Evolutionary conservation across 2,888 invertebrate species (phyloP), one percentile per base, ranked within the genome.

Genomic region (Pachydiplax longipennis): DNA sequence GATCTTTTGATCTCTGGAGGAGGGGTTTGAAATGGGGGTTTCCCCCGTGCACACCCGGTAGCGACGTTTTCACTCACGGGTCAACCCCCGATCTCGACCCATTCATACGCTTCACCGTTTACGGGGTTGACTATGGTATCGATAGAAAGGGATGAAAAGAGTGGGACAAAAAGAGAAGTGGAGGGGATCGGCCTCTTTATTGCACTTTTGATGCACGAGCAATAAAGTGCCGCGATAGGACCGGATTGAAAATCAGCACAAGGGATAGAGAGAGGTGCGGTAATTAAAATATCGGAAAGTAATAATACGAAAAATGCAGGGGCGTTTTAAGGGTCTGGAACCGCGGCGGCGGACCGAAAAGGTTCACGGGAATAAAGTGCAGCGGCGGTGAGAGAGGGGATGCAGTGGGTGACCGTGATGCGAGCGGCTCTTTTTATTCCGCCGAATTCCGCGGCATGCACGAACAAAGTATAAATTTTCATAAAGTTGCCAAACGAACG

Each of bases 181-280:
- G 35, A 5, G 31, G 80, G 80, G 58, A 58, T 35, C 83, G 58
- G 53, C 53, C 87, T 37, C 58, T 87, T 87, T 87, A 87, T 87
- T 87, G 87, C 87, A 87, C 87, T 87, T 87, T 87, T 87, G 87
- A 87, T 87, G 87, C 87, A 87, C 87, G 87, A 37, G 87, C 87
- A 87, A 87, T 87, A 87, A 61, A 61, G 87, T 87, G 22, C 87
- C 87, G 61, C 61, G 83, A 83, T 58, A 35, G 83, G 83, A 58
- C 53, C 15, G 83, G 83, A 58, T 73, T 58, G 83, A 53, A 58
- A 25, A 82, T 73, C 82, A 8, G 82, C 44, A 44, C n/a, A n/a
- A 44, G 44, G 40, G 82, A 82, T 37, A 40, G 81, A 81, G 25
- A 83, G 58, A 53, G 83, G 37, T 58, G 87, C 58, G 61, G 65